A percentile compares a stretch with the other conserved stretches of the same genome.
Conservation (phyloP, 92 coral and sea anemone species). For the Heteractis magnifica region DNA sequence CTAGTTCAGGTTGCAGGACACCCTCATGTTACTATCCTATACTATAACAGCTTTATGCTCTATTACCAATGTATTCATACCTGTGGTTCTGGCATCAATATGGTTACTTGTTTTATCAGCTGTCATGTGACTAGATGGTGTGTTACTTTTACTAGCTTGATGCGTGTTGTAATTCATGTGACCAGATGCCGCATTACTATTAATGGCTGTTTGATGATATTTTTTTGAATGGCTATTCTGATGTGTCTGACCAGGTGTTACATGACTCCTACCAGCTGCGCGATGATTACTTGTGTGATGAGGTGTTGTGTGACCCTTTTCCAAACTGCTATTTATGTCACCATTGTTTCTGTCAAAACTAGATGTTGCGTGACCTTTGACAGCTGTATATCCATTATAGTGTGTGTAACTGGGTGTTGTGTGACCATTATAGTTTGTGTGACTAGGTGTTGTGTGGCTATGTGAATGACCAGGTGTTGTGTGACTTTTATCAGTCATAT, state of each 20-base stretch:
- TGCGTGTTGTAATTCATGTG: background rate
- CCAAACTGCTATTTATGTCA: background rate
- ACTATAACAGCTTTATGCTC: no score
- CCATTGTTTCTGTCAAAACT: background rate
- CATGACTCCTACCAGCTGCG: background rate
- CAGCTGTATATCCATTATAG: background rate
- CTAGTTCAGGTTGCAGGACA: no score
- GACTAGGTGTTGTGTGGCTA: conserved; percentile 23
- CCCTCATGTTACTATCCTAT: no score
- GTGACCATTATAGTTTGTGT: background rate
- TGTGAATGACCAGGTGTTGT: conserved; percentile 11
- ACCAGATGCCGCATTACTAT: background rate
- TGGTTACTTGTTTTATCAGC: background rate
- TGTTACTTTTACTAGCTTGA: background rate
- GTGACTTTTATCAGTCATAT: conserved; percentile 7
- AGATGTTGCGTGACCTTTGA: background rate
- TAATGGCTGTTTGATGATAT: background rate
- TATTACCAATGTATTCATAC: no score
- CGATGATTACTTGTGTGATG: background rate
- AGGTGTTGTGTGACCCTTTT: conserved; percentile 15
- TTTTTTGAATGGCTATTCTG: background rate
- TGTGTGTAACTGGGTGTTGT: background rate
- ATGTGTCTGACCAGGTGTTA: background rate
- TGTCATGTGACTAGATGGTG: background rate
- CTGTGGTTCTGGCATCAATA: no score